Percentiles rank a stretch among this genome's conserved stretches.
phyloP scores from a whole-genome alignment of 2,888 invertebrate genomes.

The Drosophila birchii region DNA sequence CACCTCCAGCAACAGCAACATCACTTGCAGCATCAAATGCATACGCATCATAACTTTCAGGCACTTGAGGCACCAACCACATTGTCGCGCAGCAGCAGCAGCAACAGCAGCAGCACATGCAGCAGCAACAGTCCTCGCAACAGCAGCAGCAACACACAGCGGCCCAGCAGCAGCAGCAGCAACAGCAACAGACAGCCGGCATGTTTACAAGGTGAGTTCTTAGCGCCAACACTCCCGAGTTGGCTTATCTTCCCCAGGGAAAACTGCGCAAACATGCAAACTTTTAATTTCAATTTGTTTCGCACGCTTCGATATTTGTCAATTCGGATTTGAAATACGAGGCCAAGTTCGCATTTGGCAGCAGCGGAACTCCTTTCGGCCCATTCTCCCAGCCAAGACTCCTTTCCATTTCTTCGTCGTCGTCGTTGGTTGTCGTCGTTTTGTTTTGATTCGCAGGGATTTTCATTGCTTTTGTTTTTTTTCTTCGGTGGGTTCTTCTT shows the following conservation, averaged over 20 bases:
- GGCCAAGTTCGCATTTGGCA: conserved; percentile 44
- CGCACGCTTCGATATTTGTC: conserved; percentile 76
- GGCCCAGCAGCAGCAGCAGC: conserved; percentile 52
- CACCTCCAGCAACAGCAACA: conserved; percentile 62
- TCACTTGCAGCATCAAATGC: conserved; percentile 65
- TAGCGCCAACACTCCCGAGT: conserved; percentile 64
- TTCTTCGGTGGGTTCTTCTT: conserved; percentile 5
- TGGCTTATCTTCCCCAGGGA: conserved; percentile 33
- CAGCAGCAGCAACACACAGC: conserved; percentile 55
- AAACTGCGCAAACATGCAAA: conserved; percentile 68
- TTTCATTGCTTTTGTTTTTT: conserved; percentile 32
- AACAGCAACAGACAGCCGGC: conserved; percentile 71
- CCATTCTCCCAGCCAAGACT: conserved; percentile 26
- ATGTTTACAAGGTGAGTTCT: conserved; percentile 77
- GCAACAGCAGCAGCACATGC: conserved; percentile 64
- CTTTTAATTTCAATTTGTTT: conserved; percentile 79
- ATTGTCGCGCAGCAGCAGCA: conserved; percentile 59
- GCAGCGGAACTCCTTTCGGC: conserved; percentile 33
- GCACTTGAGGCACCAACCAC: conserved; percentile 62
- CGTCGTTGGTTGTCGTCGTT: conserved; percentile 6
- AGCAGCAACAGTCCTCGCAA: conserved; percentile 62
- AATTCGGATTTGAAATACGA: conserved; percentile 60
- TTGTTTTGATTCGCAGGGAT: conserved; percentile 22
- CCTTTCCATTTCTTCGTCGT: conserved; percentile 65
- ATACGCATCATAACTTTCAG: conserved; percentile 74